Conservation (phyloP, 2,113 vertebrate genomes). For the Polypterus bichir region DNA sequence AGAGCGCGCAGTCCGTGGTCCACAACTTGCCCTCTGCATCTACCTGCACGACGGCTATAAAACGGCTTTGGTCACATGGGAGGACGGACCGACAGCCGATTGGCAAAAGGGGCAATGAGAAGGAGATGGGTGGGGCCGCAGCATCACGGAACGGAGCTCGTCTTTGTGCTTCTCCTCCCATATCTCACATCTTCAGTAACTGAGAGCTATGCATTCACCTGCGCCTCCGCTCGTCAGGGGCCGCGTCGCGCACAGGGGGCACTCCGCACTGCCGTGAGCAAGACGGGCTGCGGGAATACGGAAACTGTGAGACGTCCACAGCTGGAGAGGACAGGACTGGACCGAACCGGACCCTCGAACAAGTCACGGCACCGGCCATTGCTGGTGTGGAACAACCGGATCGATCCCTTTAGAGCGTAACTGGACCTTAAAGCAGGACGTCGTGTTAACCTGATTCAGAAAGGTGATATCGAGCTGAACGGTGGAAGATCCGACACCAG, state of each 20-base stretch:
- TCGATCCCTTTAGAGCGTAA: too few relatives aligned
- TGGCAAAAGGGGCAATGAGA: slow-evolving; percentile 40
- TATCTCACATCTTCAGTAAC: slow-evolving; percentile 66
- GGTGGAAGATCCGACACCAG: too few relatives aligned
- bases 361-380: too few relatives aligned
- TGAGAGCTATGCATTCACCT: slow-evolving; percentile 62
- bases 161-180: slow-evolving; percentile 67
- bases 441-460: too few relatives aligned
- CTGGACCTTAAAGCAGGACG: too few relatives aligned
- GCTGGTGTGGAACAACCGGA: too few relatives aligned
- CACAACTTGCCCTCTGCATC: background rate
- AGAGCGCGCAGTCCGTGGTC: background rate
- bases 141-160: slow-evolving; percentile 36
- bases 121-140: slow-evolving; percentile 31
- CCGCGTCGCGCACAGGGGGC: slow-evolving; percentile 38
- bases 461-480: too few relatives aligned
- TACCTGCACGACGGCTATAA: slow-evolving; percentile 26
- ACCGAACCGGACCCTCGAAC: too few relatives aligned
- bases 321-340: too few relatives aligned
- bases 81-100: slow-evolving; percentile 35
- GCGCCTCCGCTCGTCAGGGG: slow-evolving; percentile 47
- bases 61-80: slow-evolving; percentile 17
- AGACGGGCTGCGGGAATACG: slow-evolving; percentile 2
- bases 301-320: too few relatives aligned
- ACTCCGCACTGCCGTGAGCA: slow-evolving; percentile 20